Conservation (phyloP, 2,113 vertebrate genomes). For the Forbesichthys agassizii region DNA sequence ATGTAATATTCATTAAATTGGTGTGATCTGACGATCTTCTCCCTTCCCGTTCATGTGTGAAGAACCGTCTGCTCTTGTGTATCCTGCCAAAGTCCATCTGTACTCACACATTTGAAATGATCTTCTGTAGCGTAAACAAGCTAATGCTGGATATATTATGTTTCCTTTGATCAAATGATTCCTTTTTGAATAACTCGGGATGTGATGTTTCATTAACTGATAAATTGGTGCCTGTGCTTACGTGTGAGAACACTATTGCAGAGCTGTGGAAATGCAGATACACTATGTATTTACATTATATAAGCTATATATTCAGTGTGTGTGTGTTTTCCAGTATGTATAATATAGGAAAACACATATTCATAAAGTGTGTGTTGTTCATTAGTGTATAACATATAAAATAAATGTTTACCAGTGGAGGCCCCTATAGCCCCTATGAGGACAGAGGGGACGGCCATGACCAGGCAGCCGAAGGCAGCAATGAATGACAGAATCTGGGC, state of each 20-base stretch:
- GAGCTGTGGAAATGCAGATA: neutral
- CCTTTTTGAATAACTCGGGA: slow-evolving; percentile 39
- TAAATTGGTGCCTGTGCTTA: slow-evolving; percentile 17
- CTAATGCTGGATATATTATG: slow-evolving; percentile 1
- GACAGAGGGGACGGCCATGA: slow-evolving; percentile 92
- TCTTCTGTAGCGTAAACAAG: slow-evolving; percentile 41
- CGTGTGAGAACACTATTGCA: neutral
- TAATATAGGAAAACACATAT: too few species aligned
- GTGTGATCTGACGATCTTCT: slow-evolving; percentile 43
- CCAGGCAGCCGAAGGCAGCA: slow-evolving; percentile 91
- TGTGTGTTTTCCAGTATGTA: neutral
- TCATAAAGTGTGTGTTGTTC: too few species aligned
- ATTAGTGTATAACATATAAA: neutral
- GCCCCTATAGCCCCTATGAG: slow-evolving; percentile 95
- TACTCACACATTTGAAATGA: slow-evolving; percentile 56
- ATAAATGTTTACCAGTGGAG: slow-evolving; percentile 84
- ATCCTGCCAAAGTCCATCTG: slow-evolving; percentile 47
- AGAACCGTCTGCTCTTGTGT: slow-evolving; percentile 65
- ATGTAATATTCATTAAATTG: slow-evolving; percentile 72
- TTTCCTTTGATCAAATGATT: slow-evolving; percentile 52
- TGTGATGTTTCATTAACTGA: slow-evolving; percentile 50
- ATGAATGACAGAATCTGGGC: slow-evolving; percentile 96
- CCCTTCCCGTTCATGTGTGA: slow-evolving; percentile 42
- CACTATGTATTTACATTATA: too few species aligned
- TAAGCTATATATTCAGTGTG: neutral